phyloP scores from a whole-genome alignment of 2,797 vertebrate species.

The Cuniculus paca region DNA sequence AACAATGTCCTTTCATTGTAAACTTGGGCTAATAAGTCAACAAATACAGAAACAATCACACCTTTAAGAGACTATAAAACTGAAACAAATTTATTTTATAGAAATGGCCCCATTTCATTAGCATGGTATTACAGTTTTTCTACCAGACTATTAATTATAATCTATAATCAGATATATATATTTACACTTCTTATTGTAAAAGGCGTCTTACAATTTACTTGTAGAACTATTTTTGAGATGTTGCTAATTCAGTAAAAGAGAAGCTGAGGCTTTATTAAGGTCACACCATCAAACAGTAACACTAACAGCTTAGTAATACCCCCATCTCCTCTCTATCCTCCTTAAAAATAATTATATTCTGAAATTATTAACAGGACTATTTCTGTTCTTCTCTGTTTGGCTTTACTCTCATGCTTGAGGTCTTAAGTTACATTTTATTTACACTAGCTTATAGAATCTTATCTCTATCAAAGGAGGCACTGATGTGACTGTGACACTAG shows the following conservation, averaged over 20 bases:
- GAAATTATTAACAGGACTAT: background rate
- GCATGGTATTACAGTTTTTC: background rate
- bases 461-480: background rate
- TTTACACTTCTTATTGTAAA: slow-evolving; percentile 30
- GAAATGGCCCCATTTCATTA: slow-evolving; percentile 45
- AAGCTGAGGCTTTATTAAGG: background rate
- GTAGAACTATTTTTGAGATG: background rate
- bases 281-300: background rate
- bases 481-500: background rate
- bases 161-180: slow-evolving; percentile 41
- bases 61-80: slow-evolving; percentile 55
- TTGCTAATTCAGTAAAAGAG: slow-evolving; percentile 9
- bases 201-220: background rate
- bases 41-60: background rate
- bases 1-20: slow-evolving; percentile 32
- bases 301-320: background rate
- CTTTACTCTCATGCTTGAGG: background rate
- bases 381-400: slow-evolving; percentile 9
- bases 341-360: background rate
- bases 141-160: slow-evolving; percentile 31
- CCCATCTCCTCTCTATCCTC: background rate
- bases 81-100: slow-evolving; percentile 40
- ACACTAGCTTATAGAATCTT: background rate
- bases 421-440: slow-evolving; percentile 25
- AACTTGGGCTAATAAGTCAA: slow-evolving; percentile 49